Evolutionary conservation across 2,888 invertebrate species (phyloP), one percentile per base, ranked within the genome.

Genomic region (Andricus curvator): DNA sequence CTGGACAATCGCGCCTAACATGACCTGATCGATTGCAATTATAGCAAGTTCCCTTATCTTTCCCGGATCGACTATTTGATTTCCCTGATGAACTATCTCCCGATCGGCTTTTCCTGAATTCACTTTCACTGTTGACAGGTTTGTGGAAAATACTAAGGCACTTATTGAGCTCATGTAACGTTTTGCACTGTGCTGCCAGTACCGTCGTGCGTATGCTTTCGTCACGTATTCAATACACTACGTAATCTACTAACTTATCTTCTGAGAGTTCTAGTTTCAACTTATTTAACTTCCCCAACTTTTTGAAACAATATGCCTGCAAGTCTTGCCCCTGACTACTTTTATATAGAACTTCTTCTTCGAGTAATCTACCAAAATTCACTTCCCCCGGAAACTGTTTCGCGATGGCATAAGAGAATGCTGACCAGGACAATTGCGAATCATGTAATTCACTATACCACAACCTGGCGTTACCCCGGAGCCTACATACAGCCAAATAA

Each of bases 221-320:
- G 13, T 86, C 83, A 33, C 83, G 82, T 13, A 84, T 85, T 17
- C 83, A 83, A 0, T 83, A 78, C 25, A 78, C 83, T 37, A 85
- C 81, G 6, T 78, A 65, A 29, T 84, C 81, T 1, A 81, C 84
- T 2, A 81, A 20, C n/a, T 84, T 80, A 0, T 78, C 48, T 51
- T 85, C 84, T 1, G 83, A 65, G 1, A 86, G 17, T 6, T 84
- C 82, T 33, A 86, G 22, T 17, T 80, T 82, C 5, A 83, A 48
- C 25, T 78, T 78, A 64, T 83, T 84, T 13, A 86, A 1, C 67
- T 77, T 83, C 8, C 37, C 67, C 4, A 33, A 83, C 74, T 56
- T 84, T n/a, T 37, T 81, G 51, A 84, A 83, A 25, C 82, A 81
- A 78, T 85, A 84, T 11, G 68, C 37, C 29, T 85, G 82, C 2